phyloP scores from a whole-genome alignment of 2,888 invertebrate species.

The Aphidius colemani region DNA sequence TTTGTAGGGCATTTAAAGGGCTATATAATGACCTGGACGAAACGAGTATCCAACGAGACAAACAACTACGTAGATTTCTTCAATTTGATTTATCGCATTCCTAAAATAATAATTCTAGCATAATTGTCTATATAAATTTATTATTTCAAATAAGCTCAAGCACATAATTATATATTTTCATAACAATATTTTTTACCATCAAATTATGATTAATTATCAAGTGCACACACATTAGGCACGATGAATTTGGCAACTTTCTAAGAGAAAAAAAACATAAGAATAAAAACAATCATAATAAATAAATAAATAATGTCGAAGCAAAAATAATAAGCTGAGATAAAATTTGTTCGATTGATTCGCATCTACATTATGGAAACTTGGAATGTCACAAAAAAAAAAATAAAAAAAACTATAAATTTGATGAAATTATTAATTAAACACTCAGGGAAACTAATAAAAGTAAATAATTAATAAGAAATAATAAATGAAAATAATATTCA shows the following conservation, averaged over 20 bases:
- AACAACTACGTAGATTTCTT: too few relatives aligned
- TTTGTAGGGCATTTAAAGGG: too few relatives aligned
- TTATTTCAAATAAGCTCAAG: neutral
- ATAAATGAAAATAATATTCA: slow-evolving; percentile 26
- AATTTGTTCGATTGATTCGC: slow-evolving; percentile 25
- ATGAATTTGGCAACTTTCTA: slow-evolving; percentile 7
- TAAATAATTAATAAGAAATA: slow-evolving; percentile 12
- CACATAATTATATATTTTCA: too few relatives aligned
- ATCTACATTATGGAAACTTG: slow-evolving; percentile 50
- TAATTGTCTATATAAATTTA: slow-evolving; percentile 10
- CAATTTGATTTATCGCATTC: too few relatives aligned
- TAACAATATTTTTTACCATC: slow-evolving; percentile 9
- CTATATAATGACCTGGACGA: too few relatives aligned
- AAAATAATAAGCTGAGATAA: too few relatives aligned
- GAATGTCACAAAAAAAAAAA: slow-evolving; percentile 53
- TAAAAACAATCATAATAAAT: neutral
- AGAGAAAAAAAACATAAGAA: neutral
- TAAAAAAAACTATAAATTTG: slow-evolving; percentile 36
- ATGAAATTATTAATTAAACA: neutral
- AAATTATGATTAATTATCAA: slow-evolving; percentile 8
- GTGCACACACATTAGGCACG: slow-evolving; percentile 10
- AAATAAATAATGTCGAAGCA: slow-evolving; percentile 10
- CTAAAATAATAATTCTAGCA: slow-evolving; percentile 18
- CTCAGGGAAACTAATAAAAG: neutral
- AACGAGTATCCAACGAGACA: too few relatives aligned